Conservation (phyloP, 2,113 vertebrate genomes). For the Rhegmatorhina hoffmannsi region DNA sequence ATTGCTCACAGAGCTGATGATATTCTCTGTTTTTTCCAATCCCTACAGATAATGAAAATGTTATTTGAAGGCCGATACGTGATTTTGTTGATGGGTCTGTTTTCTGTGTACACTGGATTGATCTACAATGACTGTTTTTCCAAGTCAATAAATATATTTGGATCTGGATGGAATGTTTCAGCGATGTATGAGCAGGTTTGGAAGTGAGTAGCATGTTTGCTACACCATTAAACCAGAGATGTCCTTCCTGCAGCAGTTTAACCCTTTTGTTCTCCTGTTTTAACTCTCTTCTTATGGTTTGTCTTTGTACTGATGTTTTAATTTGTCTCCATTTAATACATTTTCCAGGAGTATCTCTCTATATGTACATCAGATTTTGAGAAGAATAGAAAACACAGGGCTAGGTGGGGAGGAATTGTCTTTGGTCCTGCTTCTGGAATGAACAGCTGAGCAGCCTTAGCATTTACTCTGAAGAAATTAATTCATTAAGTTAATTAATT, state of each 20-base stretch:
- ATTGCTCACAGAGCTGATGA: neutral
- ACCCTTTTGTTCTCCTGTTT: neutral
- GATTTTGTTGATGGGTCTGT: slow-evolving; percentile 95
- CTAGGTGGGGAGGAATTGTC: neutral
- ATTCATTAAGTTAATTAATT: neutral
- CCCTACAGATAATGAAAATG: slow-evolving; percentile 86
- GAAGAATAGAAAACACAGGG: neutral
- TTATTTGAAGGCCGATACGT: slow-evolving; percentile 95
- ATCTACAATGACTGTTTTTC: slow-evolving; percentile 99
- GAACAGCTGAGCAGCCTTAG: neutral
- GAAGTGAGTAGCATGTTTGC: slow-evolving; percentile 74
- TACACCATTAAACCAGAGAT: neutral
- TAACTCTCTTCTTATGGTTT: neutral
- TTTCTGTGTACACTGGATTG: slow-evolving; percentile 94
- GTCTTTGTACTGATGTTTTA: neutral
- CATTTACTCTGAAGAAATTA: neutral
- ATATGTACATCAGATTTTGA: neutral
- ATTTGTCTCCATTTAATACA: neutral
- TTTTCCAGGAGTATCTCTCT: neutral
- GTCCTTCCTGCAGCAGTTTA: neutral
- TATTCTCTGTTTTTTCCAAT: neutral
- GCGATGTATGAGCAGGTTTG: slow-evolving; percentile 82
- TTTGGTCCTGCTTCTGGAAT: neutral
- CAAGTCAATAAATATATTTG: slow-evolving; percentile 93
- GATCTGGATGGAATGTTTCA: slow-evolving; percentile 88